A percentile compares a stretch with the other conserved stretches of the same genome.
These are phyloP conservation scores for Onychostruthus taczanowskii DNA, from an alignment of 2,113 vertebrate genomes.

Conservation along the genomic window DNA sequence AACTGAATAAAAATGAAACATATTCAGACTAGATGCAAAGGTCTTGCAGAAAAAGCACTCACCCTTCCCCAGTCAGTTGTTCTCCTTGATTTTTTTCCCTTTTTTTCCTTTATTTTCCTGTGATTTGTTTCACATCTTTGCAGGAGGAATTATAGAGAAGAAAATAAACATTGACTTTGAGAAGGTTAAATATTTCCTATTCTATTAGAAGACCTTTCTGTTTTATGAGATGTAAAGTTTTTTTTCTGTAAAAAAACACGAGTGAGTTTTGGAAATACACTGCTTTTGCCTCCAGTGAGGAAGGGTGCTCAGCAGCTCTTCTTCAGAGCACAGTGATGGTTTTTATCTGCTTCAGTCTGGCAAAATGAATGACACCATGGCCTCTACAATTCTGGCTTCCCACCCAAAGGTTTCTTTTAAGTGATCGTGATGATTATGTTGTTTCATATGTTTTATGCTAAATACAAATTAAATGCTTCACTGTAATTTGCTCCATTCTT, in stretches of 20 bases:
- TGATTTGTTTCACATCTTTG: conserved; percentile 1
- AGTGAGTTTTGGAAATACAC: conserved; percentile 1
- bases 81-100: neutral
- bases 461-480: neutral
- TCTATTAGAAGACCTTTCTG: neutral
- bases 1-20: conserved; percentile 65
- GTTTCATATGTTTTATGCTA: neutral
- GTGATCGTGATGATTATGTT: neutral
- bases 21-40: conserved; percentile 7
- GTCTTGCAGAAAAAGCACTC: neutral
- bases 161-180: neutral
- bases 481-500: neutral
- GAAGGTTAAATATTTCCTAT: conserved; percentile 18
- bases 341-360: neutral
- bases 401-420: neutral
- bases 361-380: neutral
- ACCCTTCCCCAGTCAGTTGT: neutral
- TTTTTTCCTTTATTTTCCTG: neutral
- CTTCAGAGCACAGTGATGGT: neutral
- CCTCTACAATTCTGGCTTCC: neutral
- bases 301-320: neutral
- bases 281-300: neutral
- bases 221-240: neutral
- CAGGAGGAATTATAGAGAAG: neutral
- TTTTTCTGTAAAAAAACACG: neutral